Evolutionary conservation across 2,888 invertebrate species (phyloP), one percentile per base, ranked within the genome.

Genomic region (Fragum fragum): DNA sequence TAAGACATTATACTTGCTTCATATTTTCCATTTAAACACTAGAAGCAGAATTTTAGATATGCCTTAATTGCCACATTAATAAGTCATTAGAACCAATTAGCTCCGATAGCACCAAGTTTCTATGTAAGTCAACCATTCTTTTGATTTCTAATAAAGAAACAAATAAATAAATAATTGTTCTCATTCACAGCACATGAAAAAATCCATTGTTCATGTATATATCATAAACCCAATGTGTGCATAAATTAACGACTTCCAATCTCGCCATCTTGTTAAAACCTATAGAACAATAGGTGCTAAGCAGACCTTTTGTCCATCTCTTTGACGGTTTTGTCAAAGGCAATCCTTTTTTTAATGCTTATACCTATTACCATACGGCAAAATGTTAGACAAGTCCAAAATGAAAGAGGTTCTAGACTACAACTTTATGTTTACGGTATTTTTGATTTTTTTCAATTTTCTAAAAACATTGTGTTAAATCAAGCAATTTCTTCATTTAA

Each of bases 201-300:
- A 32, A 66, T 21, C 42, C 16, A 42, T 66, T 66, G 66, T 66
- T 14, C n/a, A 18, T 36, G 36, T 42, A 66, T 23, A 42, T 23
- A 36, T 36, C 32, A 66, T 66, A 66, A 42, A 42, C 23, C 21
- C 23, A 66, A 61, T 26, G 14, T 47, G 47, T 47, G 47, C 47
- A 47, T 47, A 72, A 63, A 76, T 76, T 76, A 71, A 66, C 76
- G 70, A 32, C 23, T 76, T 39, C 32, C 26, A 71, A 76, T 76
- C 76, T 61, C 16, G 66, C 26, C 47, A 71, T 76, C 76, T 76
- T 76, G 76, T 52, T 71, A 71, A 72, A 53, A 36, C n/a, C 6
- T 29, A 36, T 36, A 63, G 55, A 32, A 75, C 75, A 75, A 75
- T 36, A 66, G 66, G 36, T 42, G 36, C 18, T 66, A 39, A 6